Evolutionary conservation across 2,113 vertebrate genomes (phyloP), one percentile per base, ranked within the genome.

Genomic region (Pelmatolapia mariae): DNA sequence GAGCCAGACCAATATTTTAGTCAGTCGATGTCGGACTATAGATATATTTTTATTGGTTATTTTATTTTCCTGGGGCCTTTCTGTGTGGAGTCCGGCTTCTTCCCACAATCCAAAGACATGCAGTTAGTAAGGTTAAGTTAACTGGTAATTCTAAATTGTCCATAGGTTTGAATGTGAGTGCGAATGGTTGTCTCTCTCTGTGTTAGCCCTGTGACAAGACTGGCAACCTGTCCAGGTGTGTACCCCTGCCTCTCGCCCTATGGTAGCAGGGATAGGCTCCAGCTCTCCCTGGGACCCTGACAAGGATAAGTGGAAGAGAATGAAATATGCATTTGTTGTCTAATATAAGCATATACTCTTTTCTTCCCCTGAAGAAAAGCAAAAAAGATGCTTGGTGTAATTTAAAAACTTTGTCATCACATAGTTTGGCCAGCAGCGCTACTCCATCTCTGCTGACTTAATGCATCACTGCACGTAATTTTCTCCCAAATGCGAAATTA

Each of bases 171-270:
- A 66, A 66, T 66, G 33, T 4, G 61, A 66, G 7, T 66, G 61
- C 0, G 19, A 38, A 66, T 22, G 7, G 33, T 38, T 66, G 19
- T 66, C 3, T 66, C 61, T 38, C 0, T 66, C 4, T 38, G 33
- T 66, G 7, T 66, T 38, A 66, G 61, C 33, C 7, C 2, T 22
- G 59, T 19, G 16, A 33, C 29, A 63, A 63, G 16, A 63, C 59
- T 11, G 29, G 29, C 5, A 7, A 63, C 29, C 59, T 63, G 61
- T 66, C 10, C 61, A 66, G 61, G 61, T 66, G 61, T 38, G 61
- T 66, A 66, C 61, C 33, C 10, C 33, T 22, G 3, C 10, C 61
- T 38, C 61, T 63, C 0, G 31, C 1, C 61, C 61, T 66, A 66
- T 38, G 61, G 18, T 0, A 66, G 31, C 61, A 0, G 18, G 0